Evolutionary conservation across 1,140 invertebrate genomes (phyloP).

Genomic region (Pomacea maculata): DNA sequence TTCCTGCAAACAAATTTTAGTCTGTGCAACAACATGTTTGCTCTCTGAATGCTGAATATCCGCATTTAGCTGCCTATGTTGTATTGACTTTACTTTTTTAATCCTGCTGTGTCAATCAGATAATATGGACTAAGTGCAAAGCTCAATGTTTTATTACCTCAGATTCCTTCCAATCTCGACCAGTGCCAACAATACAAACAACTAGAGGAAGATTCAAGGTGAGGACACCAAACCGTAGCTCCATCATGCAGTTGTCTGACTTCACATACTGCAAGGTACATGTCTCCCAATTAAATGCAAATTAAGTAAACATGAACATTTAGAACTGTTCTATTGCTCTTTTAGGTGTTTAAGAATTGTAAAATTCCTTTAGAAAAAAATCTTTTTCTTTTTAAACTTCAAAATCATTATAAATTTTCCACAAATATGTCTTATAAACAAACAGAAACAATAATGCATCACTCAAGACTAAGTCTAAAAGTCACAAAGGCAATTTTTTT

Average conservation of each 20-base stretch:
- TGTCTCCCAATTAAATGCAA: too few relatives aligned
- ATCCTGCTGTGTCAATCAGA: background rate
- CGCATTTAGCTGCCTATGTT: background rate
- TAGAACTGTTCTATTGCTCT: too few relatives aligned
- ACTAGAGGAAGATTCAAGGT: constrained; percentile 54
- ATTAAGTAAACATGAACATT: too few relatives aligned
- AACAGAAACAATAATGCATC: too few relatives aligned
- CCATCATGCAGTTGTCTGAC: constrained; percentile 62
- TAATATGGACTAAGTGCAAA: background rate
- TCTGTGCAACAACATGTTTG: background rate
- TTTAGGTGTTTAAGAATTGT: too few relatives aligned
- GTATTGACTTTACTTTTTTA: background rate
- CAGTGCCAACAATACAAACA: constrained; percentile 54
- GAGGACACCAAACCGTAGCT: constrained; percentile 57
- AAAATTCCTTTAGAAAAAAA: too few relatives aligned
- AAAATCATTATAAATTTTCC: too few relatives aligned
- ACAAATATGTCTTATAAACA: too few relatives aligned
- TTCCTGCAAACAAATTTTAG: background rate
- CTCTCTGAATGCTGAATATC: background rate
- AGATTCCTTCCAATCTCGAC: constrained; percentile 53
- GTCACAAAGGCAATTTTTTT: too few relatives aligned
- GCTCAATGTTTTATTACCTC: constrained; percentile 42
- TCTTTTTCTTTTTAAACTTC: too few relatives aligned
- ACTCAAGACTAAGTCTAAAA: too few relatives aligned
- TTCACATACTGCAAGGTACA: constrained; percentile 49